Evolutionary conservation across 2,888 invertebrate genomes (phyloP).

Genomic region (Tachina grossa): DNA sequence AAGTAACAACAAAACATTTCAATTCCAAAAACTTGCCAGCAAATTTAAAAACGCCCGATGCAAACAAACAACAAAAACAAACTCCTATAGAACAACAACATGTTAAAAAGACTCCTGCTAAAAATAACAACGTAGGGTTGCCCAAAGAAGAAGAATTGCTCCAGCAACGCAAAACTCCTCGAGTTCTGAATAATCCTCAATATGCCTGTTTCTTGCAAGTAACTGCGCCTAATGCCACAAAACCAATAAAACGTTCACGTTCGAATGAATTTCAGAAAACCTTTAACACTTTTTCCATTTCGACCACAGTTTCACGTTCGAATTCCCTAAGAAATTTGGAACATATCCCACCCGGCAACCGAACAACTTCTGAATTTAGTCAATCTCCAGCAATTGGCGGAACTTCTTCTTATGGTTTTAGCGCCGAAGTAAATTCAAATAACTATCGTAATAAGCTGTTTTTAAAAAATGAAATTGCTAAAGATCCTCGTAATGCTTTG

Average conservation of each 20-base stretch:
- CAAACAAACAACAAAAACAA: constrained; percentile 6
- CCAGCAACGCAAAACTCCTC: constrained; percentile 72
- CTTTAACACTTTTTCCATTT: constrained; percentile 24
- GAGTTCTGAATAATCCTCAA: constrained; percentile 79
- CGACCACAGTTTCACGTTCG: constrained; percentile 56
- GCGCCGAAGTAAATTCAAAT: constrained; percentile 61
- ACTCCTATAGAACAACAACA: constrained; percentile 12
- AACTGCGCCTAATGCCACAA: not conserved
- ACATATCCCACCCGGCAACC: constrained; percentile 23
- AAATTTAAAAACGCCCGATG: constrained; percentile 18
- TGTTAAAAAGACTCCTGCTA: not conserved
- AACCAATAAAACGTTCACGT: constrained; percentile 70
- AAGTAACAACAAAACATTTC: constrained; percentile 1
- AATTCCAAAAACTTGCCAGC: constrained; percentile 31
- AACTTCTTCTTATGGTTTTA: constrained; percentile 46
- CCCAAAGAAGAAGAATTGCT: too few relatives aligned
- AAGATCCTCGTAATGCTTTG: constrained; percentile 24
- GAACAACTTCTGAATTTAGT: constrained; percentile 22
- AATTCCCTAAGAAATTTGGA: constrained; percentile 66
- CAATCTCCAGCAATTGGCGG: constrained; percentile 18
- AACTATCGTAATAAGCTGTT: not conserved
- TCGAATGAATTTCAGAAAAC: constrained; percentile 73
- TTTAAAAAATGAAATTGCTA: constrained; percentile 36
- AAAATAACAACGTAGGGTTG: not conserved
- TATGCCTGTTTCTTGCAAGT: constrained; percentile 79